Evolutionary conservation across 2,888 invertebrate species (phyloP).

Genomic region (Phytoseiulus persimilis): DNA sequence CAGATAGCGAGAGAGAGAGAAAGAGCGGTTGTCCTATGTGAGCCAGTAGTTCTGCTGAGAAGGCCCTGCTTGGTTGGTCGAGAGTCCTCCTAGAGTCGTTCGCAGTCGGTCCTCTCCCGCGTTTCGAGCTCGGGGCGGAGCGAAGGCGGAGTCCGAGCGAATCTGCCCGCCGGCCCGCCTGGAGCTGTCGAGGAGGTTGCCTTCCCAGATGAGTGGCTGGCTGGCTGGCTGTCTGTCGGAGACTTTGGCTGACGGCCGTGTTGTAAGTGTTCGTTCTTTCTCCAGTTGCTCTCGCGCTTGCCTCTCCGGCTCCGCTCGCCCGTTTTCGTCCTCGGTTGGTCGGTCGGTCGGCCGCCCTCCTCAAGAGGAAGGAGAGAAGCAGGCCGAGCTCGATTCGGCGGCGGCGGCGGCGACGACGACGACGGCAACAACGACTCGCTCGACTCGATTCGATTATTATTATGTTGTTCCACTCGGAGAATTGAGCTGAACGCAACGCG

Average conservation of each 20-base stretch:
- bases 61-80: not conserved
- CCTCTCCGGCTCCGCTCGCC: not conserved
- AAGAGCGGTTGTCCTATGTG: not conserved
- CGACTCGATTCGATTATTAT: slow-evolving; percentile 38
- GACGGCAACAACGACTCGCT: not conserved
- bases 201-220: not conserved
- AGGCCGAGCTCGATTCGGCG: slow-evolving; percentile 7
- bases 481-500: not conserved
- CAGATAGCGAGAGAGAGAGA: not conserved
- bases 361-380: slow-evolving; percentile 14
- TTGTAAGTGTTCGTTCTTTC: not conserved
- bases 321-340: not conserved
- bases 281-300: slow-evolving; percentile 7
- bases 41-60: not conserved
- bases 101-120: not conserved
- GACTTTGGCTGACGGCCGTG: not conserved
- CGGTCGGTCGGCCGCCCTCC: slow-evolving; percentile 22
- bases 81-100: not conserved
- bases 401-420: slow-evolving; percentile 6
- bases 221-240: not conserved
- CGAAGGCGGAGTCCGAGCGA: not conserved
- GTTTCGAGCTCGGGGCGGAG: not conserved
- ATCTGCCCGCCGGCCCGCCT: not conserved
- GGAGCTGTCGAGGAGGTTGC: not conserved
- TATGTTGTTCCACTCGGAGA: slow-evolving; percentile 20